phyloP scores from a whole-genome alignment of 2,797 vertebrate species.

The Darevskia mixta region DNA sequence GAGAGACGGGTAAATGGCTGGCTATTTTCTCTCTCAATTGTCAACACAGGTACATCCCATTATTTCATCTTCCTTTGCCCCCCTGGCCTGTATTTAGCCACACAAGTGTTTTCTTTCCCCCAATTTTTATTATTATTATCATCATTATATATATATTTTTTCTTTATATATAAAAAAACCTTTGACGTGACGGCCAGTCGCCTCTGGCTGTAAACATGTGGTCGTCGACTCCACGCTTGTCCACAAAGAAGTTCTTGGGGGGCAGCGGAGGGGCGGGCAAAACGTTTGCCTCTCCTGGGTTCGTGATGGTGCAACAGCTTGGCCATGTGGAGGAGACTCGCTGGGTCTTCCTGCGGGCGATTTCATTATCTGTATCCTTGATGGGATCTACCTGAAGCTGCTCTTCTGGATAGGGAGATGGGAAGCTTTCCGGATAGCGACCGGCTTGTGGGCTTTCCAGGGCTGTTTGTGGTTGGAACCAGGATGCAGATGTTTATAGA shows the following conservation, averaged over 20 bases:
- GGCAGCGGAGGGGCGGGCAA: neutral
- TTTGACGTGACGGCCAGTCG: neutral
- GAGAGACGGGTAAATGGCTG: neutral
- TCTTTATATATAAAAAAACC: neutral
- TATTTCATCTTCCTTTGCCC: constrained; percentile 32
- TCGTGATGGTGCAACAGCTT: neutral
- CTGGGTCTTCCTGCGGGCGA: neutral
- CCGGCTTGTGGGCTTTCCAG: neutral
- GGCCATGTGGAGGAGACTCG: neutral
- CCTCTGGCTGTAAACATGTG: neutral
- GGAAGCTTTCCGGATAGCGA: neutral
- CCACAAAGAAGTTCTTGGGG: neutral
- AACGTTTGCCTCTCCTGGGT: neutral
- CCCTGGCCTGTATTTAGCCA: constrained; percentile 59
- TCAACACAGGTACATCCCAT: neutral
- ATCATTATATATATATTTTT: neutral
- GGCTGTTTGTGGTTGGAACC: too few relatives aligned
- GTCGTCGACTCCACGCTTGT: neutral
- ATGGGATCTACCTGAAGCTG: too few relatives aligned
- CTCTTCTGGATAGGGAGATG: too few relatives aligned
- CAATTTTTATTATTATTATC: neutral
- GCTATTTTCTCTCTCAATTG: constrained; percentile 48
- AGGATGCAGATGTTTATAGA: neutral
- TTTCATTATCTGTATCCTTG: too few relatives aligned
- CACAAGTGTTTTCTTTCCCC: constrained; percentile 38